Conservation (phyloP, 2,113 vertebrate species). For the Panurus biarmicus region DNA sequence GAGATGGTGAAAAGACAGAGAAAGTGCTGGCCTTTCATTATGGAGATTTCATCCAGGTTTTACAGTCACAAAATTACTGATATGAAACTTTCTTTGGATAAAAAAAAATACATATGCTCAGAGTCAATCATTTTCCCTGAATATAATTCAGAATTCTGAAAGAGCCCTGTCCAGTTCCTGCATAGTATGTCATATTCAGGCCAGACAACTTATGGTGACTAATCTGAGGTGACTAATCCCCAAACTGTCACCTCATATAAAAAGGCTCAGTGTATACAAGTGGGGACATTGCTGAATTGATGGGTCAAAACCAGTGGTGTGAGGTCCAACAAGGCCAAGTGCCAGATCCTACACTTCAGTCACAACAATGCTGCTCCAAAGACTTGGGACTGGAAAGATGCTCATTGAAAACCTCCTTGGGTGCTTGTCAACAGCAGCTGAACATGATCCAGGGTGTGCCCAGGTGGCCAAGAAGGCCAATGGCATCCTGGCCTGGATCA, state of each 20-base stretch:
- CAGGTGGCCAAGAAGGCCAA: not conserved
- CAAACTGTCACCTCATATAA: not conserved
- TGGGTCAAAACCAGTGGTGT: not conserved
- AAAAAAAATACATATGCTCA: not conserved
- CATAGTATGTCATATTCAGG: not conserved
- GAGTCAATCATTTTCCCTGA: not conserved
- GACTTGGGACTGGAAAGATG: not conserved
- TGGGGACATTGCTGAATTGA: not conserved
- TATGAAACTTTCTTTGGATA: not conserved
- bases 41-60: not conserved
- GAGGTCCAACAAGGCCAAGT: not conserved
- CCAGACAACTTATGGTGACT: not conserved
- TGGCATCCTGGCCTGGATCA: not conserved
- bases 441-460: not conserved
- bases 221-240: not conserved
- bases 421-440: not conserved
- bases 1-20: not conserved
- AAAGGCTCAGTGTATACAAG: not conserved
- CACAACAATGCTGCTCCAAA: not conserved
- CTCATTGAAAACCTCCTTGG: rapidly evolving
- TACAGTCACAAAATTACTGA: not conserved
- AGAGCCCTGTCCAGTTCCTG: not conserved
- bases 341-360: not conserved
- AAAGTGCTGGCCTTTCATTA: not conserved
- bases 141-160: not conserved